Conservation (phyloP, 2,888 invertebrate genomes). For the Papilio elwesi region DNA sequence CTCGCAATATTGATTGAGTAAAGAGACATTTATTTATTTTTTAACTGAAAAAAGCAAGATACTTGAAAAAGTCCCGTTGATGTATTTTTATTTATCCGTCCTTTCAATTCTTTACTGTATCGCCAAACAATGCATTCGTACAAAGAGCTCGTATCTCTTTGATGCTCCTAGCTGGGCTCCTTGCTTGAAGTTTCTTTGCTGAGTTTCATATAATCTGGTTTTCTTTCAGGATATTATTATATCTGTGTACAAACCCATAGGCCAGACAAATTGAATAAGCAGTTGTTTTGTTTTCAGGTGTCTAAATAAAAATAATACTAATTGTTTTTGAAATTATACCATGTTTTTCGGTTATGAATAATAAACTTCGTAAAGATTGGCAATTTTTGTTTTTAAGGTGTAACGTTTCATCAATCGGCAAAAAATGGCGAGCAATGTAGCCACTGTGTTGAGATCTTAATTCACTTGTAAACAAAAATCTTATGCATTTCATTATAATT, state of each 20-base stretch:
- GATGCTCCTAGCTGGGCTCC: conserved; percentile 28
- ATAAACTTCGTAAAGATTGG: too few relatives aligned
- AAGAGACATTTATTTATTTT: too few relatives aligned
- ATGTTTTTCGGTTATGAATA: too few relatives aligned
- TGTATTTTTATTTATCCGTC: conserved; percentile 7
- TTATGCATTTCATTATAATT: too few relatives aligned
- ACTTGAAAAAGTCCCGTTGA: not conserved
- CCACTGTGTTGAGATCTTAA: too few relatives aligned
- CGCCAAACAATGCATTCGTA: conserved; percentile 34
- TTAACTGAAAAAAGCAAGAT: not conserved
- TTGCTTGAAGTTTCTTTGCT: conserved; percentile 14
- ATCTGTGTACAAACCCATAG: not conserved
- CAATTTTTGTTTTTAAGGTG: too few relatives aligned
- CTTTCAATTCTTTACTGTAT: conserved; percentile 13
- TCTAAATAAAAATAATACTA: too few relatives aligned
- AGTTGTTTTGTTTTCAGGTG: not conserved
- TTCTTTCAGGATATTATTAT: conserved; percentile 1
- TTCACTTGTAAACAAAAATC: too few relatives aligned
- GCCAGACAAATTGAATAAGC: not conserved
- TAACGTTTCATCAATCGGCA: too few relatives aligned
- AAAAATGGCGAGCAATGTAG: too few relatives aligned
- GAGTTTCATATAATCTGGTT: conserved; percentile 24
- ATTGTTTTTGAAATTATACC: too few relatives aligned
- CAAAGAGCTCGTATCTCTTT: conserved; percentile 37
- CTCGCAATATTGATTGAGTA: too few relatives aligned